A percentile compares a stretch with the other conserved stretches of the same genome.
Evolutionary conservation across 1,140 invertebrate genomes (phyloP).

Genomic region (Holotrichia oblita): DNA sequence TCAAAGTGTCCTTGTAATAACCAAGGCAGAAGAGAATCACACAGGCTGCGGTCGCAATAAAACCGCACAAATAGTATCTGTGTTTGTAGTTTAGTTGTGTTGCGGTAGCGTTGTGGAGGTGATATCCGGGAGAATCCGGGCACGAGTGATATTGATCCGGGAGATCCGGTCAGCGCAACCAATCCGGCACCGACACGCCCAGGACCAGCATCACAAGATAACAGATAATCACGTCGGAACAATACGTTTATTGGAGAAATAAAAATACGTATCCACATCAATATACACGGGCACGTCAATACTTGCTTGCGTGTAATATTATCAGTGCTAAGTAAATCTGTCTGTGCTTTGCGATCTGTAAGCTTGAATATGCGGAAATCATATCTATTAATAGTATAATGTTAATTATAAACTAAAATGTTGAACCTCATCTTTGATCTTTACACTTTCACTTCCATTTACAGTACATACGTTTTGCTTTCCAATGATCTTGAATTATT

Average conservation of each 20-base stretch:
- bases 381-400: no score
- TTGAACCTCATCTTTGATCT: no score
- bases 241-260: slow-evolving; percentile 35
- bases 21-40: not conserved
- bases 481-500: no score
- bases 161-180: slow-evolving; percentile 54
- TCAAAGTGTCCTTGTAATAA: not conserved
- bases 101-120: slow-evolving; percentile 40
- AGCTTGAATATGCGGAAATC: no score
- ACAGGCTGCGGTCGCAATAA: not conserved
- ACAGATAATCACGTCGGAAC: not conserved
- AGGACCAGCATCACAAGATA: slow-evolving; percentile 37
- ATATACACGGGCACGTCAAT: no score
- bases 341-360: no score
- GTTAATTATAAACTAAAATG: no score
- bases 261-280: slow-evolving; percentile 18
- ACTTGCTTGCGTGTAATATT: no score
- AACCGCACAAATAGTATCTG: slow-evolving; percentile 37
- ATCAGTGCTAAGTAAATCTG: no score
- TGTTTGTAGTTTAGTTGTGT: slow-evolving; percentile 41
- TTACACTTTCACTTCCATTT: no score
- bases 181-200: slow-evolving; percentile 53
- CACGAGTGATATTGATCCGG: slow-evolving; percentile 54
- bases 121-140: slow-evolving; percentile 53
- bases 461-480: no score